Evolutionary conservation across 2,888 invertebrate species (phyloP), one percentile per base, ranked within the genome.

Genomic region (Caenorhabditis doughertyi): DNA sequence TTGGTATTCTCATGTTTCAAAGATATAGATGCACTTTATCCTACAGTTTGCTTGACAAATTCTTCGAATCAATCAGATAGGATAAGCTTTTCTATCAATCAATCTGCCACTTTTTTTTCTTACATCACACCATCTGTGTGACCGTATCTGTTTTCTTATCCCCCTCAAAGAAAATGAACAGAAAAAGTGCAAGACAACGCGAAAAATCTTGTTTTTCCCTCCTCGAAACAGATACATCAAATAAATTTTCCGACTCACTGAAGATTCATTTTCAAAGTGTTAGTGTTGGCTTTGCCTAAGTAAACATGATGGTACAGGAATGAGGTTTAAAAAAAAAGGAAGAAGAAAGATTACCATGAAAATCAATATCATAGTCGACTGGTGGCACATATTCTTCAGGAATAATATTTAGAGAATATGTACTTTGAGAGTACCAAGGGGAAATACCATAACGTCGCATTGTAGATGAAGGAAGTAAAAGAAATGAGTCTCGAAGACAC

Each of bases 401-500:
- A 55, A 89, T 89, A 53, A 88, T 88, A 81, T 89, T 89, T 49
- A 89, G 76, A 5, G 88, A 88, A 81, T 86, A 89, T 29, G 88
- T 88, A 71, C 88, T 88, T 60, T 84, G 80, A 51, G 84, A 70
- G 29, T 87, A 83, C 83, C 84, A 87, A 0, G 84, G 83, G 0
- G 79, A 65, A 25, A 42, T 25, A 67, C 74, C 70, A 44, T 72
- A 70, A 9, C 83, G 68, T 39, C 82, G 70, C 84, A 83, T 81
- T 49, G 55, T 67, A 11, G 18, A 42, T 35, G 23, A 27, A 18
- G 18, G 3, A 27, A 3, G 44, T 39, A 49, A 29, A 42, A 18
- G 51, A 44, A 27, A 44, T n/a, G n/a, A n/a, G n/a, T n/a, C n/a
- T n/a, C n/a, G n/a, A n/a, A n/a, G n/a, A n/a, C n/a, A 29, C 16